Evolutionary conservation across 2,888 invertebrate species (phyloP).

Genomic region (Aleiodes alternator): DNA sequence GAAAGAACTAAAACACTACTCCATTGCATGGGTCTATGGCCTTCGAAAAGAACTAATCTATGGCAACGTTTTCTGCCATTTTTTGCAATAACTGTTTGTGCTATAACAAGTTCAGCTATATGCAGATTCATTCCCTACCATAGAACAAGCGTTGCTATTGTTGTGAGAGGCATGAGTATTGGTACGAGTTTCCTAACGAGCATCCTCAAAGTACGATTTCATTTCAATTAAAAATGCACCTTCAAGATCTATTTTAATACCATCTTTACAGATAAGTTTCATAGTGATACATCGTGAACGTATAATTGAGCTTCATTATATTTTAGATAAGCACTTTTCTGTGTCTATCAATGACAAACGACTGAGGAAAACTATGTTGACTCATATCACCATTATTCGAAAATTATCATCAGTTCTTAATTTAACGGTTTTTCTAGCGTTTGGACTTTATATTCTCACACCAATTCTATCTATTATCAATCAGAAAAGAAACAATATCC

Average conservation of each 20-base stretch:
- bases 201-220: no score
- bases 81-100: slow-evolving; percentile 24
- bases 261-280: no score
- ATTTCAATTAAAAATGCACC: no score
- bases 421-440: background rate
- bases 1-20: slow-evolving; percentile 31
- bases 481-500: slow-evolving; percentile 37
- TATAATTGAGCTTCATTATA: no score
- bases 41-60: slow-evolving; percentile 35
- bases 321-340: no score
- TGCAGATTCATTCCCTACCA: slow-evolving; percentile 44
- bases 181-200: background rate
- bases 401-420: slow-evolving; percentile 9
- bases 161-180: no score
- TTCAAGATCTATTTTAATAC: background rate
- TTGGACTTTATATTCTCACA: slow-evolving; percentile 31
- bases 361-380: background rate
- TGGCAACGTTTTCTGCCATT: slow-evolving; percentile 32
- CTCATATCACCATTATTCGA: slow-evolving; percentile 1
- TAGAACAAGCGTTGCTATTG: background rate
- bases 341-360: background rate
- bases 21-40: slow-evolving; percentile 51
- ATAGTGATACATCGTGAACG: no score
- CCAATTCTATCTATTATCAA: slow-evolving; percentile 50
- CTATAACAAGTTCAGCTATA: slow-evolving; percentile 37